Evolutionary conservation across 1,140 invertebrate species (phyloP).

Genomic region (Pemphigus obesinymphae): DNA sequence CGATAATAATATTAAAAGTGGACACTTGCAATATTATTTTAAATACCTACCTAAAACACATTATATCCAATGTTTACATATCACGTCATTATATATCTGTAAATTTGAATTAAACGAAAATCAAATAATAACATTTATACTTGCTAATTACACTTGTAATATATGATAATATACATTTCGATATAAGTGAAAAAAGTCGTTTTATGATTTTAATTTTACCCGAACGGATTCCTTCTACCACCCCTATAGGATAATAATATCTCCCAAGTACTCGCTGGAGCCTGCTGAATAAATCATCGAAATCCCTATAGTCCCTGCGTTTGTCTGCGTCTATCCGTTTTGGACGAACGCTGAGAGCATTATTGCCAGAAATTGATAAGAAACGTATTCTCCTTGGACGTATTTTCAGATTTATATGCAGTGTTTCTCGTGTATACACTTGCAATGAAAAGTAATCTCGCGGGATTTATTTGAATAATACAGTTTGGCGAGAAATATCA

Average conservation of each 20-base stretch:
- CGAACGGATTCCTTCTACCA: neutral
- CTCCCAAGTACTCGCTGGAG: neutral
- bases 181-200: neutral
- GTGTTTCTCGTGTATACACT: neutral
- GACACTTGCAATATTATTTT: neutral
- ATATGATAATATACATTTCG: neutral
- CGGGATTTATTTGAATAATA: constrained; percentile 7
- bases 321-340: neutral
- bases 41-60: too few relatives aligned
- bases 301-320: neutral
- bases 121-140: neutral
- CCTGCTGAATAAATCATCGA: neutral
- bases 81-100: neutral
- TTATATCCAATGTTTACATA: too few relatives aligned
- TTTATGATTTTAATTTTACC: neutral
- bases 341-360: neutral
- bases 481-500: neutral
- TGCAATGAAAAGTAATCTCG: neutral
- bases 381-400: neutral
- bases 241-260: neutral
- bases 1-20: too few relatives aligned
- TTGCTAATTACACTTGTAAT: too few relatives aligned
- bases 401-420: constrained; percentile 5
- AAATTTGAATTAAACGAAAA: neutral
- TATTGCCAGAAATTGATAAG: constrained; percentile 7